Base-by-base conservation (phyloP, 2,797 vertebrate genomes). In the Rhabdomys pumilio region DNA sequence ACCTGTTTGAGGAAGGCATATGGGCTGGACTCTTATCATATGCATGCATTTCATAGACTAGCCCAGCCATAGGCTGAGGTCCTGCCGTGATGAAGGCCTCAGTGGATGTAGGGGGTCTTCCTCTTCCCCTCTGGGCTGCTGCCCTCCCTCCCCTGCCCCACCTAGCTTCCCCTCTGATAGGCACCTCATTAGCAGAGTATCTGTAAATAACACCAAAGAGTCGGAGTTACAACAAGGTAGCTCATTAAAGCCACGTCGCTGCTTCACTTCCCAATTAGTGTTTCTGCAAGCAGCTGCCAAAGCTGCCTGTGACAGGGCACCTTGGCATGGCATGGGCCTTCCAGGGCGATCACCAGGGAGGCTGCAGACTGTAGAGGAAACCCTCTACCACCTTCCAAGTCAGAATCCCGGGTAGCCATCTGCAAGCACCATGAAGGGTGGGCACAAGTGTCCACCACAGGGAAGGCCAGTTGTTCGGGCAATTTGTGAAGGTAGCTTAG, bases 181-280 rank as follows among this genome's bases (percentile, higher is more conserved):
- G 98, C 99, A 98, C 98, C 98, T 98, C 98, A 99, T 99, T 99
- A 99, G 98, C 95, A 96, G 98, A 98, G 99, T 98, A 98, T 98
- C 98, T 99, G 99, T 99, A 99, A 99, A 99, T 99, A 98, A 98
- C 98, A 97, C 98, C 98, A 98, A 98, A 38, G 98, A 98, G 98
- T 98, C 98, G 98, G 98, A 99, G 98, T 98, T 99, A 99, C 98
- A 99, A 98, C 98, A 98, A 98, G 98, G 98, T 98, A 98, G 99
- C 98, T 99, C 99, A 98, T 99, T 99, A 99, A 98, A 98, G 98
- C 94, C 15, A 97, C 98, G 98, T 98, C 95, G 98, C 98, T 98
- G 97, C 98, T 98, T 98, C 98, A 98, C 98, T 99, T 98, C 97
- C 99, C 98, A 99, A 99, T 99, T 99, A 99, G 98, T 98, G 98